Conservation (phyloP, 2,113 vertebrate genomes). For the Hippocampus zosterae region DNA sequence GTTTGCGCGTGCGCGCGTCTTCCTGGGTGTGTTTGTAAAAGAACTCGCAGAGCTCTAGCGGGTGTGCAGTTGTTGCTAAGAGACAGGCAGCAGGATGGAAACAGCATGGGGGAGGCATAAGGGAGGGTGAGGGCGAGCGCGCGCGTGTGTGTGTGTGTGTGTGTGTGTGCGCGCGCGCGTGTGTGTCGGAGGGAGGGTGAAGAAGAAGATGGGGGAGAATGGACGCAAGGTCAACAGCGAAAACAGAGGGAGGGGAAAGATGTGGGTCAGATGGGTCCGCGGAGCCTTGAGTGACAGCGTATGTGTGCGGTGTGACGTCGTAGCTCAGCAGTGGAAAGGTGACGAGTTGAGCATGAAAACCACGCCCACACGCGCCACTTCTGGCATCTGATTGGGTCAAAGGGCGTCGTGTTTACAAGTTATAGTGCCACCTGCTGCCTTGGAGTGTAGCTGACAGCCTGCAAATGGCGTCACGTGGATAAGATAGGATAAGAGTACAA, state of each 20-base stretch:
- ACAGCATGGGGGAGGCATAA: slow-evolving; percentile 64
- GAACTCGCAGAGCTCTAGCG: slow-evolving; percentile 94
- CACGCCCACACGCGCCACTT: neutral
- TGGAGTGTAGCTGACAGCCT: neutral
- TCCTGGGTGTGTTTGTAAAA: slow-evolving; percentile 84
- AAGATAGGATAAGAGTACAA: neutral
- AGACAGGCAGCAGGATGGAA: slow-evolving; percentile 90
- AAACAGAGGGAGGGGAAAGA: slow-evolving; percentile 65
- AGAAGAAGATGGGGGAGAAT: slow-evolving; percentile 63
- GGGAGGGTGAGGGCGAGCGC: slow-evolving; percentile 45
- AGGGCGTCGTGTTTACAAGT: neutral
- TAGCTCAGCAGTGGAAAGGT: neutral
- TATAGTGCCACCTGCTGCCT: neutral
- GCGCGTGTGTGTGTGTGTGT: no score
- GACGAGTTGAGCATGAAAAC: neutral
- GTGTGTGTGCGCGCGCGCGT: neutral
- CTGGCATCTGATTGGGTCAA: neutral
- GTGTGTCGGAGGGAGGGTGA: slow-evolving; percentile 54
- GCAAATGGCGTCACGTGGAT: neutral
- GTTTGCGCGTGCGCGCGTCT: slow-evolving; percentile 54
- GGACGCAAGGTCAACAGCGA: slow-evolving; percentile 47
- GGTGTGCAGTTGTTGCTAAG: slow-evolving; percentile 99
- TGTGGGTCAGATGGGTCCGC: slow-evolving; percentile 94
- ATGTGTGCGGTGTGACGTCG: slow-evolving; percentile 30
- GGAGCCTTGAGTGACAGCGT: slow-evolving; percentile 91